Evolutionary conservation across 2,797 vertebrate species (phyloP).

Genomic region (Adelosebastes latens): DNA sequence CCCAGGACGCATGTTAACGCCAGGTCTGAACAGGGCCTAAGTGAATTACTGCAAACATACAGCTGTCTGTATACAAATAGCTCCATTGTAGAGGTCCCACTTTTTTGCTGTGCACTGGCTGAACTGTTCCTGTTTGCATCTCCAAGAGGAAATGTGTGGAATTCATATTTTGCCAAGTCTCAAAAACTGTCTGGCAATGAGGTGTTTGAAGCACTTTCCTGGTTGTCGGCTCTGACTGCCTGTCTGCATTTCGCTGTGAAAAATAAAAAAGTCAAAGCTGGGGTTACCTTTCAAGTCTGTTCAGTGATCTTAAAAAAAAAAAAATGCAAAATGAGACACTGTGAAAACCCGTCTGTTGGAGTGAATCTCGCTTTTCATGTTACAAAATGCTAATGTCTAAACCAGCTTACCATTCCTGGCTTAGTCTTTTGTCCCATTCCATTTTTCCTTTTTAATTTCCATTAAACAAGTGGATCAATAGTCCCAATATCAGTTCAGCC

Average conservation of each 20-base stretch:
- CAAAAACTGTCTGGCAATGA: background rate
- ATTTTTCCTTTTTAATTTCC: background rate
- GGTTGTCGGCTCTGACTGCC: slow-evolving; percentile 6
- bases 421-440: background rate
- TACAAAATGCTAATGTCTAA: slow-evolving; percentile 13
- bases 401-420: background rate
- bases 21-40: background rate
- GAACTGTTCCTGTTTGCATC: slow-evolving; percentile 21
- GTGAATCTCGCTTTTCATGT: slow-evolving; percentile 26
- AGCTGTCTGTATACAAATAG: slow-evolving; percentile 9
- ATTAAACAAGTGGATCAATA: background rate
- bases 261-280: slow-evolving; percentile 23
- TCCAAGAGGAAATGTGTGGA: slow-evolving; percentile 7
- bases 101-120: slow-evolving; percentile 20
- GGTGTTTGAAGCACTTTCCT: slow-evolving; percentile 13
- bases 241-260: slow-evolving; percentile 25
- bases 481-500: slow-evolving; percentile 6
- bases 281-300: background rate
- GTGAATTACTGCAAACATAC: slow-evolving; percentile 32
- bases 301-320: slow-evolving; percentile 3
- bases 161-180: background rate
- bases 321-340: background rate
- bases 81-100: slow-evolving; percentile 2
- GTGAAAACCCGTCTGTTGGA: slow-evolving; percentile 20
- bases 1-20: no score